Conservation (phyloP, 2,113 vertebrate species). For the Psettodes erumei region DNA sequence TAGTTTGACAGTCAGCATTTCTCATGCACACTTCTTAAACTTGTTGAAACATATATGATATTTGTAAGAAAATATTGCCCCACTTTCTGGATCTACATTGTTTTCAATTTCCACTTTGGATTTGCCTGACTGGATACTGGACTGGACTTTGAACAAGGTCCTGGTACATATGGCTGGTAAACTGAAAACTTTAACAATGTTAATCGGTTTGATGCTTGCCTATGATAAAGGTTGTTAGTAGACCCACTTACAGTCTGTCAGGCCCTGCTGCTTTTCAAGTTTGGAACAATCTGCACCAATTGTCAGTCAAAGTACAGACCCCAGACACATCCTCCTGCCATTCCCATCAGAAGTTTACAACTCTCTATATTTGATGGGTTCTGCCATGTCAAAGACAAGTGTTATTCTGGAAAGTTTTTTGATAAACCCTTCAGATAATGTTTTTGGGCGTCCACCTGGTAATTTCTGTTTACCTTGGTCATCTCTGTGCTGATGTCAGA, state of each 20-base stretch:
- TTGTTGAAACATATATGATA: too few species aligned
- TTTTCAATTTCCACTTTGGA: not conserved
- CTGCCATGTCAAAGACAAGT: constrained; percentile 8
- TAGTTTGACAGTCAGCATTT: not conserved
- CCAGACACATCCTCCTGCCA: too few species aligned
- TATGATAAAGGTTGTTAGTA: not conserved
- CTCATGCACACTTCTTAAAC: too few species aligned
- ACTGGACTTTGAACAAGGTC: too few species aligned
- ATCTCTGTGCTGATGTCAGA: not conserved
- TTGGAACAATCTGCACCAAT: not conserved
- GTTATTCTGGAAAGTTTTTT: constrained; percentile 4
- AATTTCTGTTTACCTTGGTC: not conserved
- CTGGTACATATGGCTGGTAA: not conserved
- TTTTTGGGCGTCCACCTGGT: not conserved
- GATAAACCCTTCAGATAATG: not conserved
- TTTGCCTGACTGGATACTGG: too few species aligned
- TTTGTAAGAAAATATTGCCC: too few species aligned
- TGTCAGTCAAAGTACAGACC: constrained; percentile 4
- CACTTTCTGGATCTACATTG: too few species aligned
- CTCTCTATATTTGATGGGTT: constrained; percentile 8
- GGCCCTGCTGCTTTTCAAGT: not conserved
- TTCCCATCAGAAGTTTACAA: constrained; percentile 12
- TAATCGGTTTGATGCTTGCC: not conserved
- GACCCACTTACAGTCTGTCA: not conserved
- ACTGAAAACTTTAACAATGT: not conserved